Conservation (phyloP, 2,113 vertebrate species). For the Pachyramphus minor region DNA sequence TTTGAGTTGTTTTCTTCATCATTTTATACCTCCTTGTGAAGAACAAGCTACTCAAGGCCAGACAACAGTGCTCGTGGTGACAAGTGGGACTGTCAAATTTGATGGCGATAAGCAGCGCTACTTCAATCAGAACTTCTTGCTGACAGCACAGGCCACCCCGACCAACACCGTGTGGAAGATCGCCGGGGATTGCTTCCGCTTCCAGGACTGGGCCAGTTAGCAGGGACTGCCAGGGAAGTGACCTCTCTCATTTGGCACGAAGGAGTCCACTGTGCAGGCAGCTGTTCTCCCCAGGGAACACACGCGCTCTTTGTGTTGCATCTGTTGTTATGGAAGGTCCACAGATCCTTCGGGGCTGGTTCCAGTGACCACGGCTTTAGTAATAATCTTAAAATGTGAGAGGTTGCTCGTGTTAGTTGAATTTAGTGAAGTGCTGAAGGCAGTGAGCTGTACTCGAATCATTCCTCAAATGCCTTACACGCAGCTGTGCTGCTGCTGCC, state of each 20-base stretch:
- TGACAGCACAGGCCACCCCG: slow-evolving; percentile 87
- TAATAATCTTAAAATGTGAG: not conserved
- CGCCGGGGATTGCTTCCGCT: slow-evolving; percentile 95
- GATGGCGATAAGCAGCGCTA: slow-evolving; percentile 93
- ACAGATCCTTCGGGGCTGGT: not conserved
- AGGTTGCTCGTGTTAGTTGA: slow-evolving; percentile 28
- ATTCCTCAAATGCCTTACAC: slow-evolving; percentile 51
- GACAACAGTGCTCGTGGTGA: slow-evolving; percentile 91
- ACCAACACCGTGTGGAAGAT: slow-evolving; percentile 96
- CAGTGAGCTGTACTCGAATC: not conserved
- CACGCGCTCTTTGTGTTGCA: not conserved
- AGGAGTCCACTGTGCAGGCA: not conserved
- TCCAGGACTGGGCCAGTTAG: slow-evolving; percentile 92
- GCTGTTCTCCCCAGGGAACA: not conserved
- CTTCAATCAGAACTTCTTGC: slow-evolving; percentile 96
- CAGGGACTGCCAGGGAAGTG: not conserved
- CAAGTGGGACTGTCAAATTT: slow-evolving; percentile 91
- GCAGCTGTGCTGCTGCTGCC: slow-evolving; percentile 7
- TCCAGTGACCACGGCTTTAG: not conserved
- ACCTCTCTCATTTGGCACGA: not conserved
- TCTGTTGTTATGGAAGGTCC: not conserved
- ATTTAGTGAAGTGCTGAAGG: not conserved
- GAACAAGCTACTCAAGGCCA: slow-evolving; percentile 95
- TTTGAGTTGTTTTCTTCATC: slow-evolving; percentile 32
- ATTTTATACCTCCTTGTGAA: slow-evolving; percentile 62